Evolutionary conservation across 2,113 vertebrate species (phyloP), one percentile per base, ranked within the genome.

Genomic region (Porphyrio hochstetteri): DNA sequence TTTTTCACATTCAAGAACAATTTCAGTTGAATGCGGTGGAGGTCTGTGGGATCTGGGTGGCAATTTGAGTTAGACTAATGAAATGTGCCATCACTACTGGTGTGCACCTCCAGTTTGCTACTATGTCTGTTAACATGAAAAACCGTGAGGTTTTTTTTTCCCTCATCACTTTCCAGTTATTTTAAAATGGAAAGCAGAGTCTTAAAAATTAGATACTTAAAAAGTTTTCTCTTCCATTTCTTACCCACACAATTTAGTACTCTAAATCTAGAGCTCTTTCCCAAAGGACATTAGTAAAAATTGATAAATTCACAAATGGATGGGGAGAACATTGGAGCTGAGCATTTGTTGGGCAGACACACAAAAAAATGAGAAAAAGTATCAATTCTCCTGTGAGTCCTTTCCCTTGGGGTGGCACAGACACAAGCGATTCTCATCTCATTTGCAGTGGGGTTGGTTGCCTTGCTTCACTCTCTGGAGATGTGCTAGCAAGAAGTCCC

Each of bases 181-280:
- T 94, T 86, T 82, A 6, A 60, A 86, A 79, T n/a, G 21, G 13
- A 83, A 91, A 84, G 28, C 17, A 50, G 5, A 42, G n/a, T 69
- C 57, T 67, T 88, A 60, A 89, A 90, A 86, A 50, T 59, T 15
- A 71, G 52, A 35, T 25, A 28, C 11, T 64, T 50, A 0, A 53
- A 60, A 85, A 60, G 6, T 71, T 86, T 92, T 74, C 13, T 38
- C 16, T 64, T 72, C 40, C 69, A 16, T 79, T 93, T 94, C 42
- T 80, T 89, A 94, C 61, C 44, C 82, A 21, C 25, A 53, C 42
- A 80, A 31, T 9, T 85, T 63, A 91, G 55, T 61, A 69, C 33
- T 69, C 48, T 69, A 84, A 84, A 91, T 74, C 19, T 50, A 84
- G 70, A 84, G 13, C 11, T 93, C 61, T 69, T 79, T 87, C 83